Evolutionary conservation across 2,113 vertebrate genomes (phyloP).

Genomic region (Gymnogyps californianus): DNA sequence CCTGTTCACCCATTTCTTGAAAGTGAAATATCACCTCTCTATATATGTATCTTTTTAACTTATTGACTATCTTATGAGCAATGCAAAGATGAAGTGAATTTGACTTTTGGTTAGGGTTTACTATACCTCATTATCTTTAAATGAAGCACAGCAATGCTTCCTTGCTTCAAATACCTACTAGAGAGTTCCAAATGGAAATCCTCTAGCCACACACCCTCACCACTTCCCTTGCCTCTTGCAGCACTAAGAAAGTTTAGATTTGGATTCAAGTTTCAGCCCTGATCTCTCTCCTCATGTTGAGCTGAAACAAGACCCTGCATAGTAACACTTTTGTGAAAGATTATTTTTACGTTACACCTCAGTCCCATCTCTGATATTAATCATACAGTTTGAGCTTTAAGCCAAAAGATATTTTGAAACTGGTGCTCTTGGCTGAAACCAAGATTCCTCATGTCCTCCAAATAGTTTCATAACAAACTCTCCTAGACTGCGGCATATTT

Average conservation of each 20-base stretch:
- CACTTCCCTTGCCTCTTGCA: background rate
- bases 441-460: background rate
- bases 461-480: background rate
- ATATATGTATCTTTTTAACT: background rate
- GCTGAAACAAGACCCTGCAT: background rate
- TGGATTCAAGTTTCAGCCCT: slow-evolving; percentile 20
- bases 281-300: background rate
- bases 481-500: background rate
- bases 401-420: background rate
- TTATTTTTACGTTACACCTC: background rate
- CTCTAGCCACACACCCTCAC: background rate
- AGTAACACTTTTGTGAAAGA: background rate
- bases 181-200: background rate
- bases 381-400: background rate
- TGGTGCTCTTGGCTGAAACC: background rate
- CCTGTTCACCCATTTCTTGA: slow-evolving; percentile 26
- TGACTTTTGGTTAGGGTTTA: slow-evolving; percentile 10
- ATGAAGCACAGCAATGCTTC: slow-evolving; percentile 8
- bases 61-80: background rate
- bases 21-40: background rate
- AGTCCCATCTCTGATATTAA: slow-evolving; percentile 15
- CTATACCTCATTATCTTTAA: slow-evolving; percentile 38
- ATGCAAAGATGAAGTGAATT: background rate
- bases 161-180: background rate
- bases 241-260: background rate